Evolutionary conservation across 1,140 invertebrate species (phyloP), one percentile per base, ranked within the genome.

Genomic region (Pseudobourletiella spinata): DNA sequence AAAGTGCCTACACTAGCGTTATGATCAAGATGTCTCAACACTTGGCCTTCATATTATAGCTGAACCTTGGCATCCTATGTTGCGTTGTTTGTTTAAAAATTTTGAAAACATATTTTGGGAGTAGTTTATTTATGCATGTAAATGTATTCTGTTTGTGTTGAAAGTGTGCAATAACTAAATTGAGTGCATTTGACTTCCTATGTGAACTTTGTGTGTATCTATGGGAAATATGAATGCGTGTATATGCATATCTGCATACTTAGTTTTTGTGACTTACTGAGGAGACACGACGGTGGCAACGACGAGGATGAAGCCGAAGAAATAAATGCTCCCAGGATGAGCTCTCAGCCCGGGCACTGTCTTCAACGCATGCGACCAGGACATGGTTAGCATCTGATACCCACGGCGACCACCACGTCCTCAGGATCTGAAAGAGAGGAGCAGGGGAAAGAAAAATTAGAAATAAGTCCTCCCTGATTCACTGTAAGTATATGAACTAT

Each of bases 231-330:
- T 3, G 6, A 52, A 26, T 26, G 24, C 22, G 6, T 6, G 24
- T 46, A 46, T 4, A 46, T 20, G n/a, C 4, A 46, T 4, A 11
- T 46, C 35, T n/a, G 35, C n/a, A 11, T 39, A 39, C 11, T 39
- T 11, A 39, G 35, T 11, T n/a, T 39, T 11, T n/a, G 22, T 22
- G 20, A 63, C 61, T 55, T 50, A 63, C 56, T 63, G 56, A 52
- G 55, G 56, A 30, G 61, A 63, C 6, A 58, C 30, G 30, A 58
- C 54, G n/a, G 29, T 43, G 22, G 46, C 39, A 11, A 58, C 14
- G 30, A 63, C 32, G 29, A 63, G n/a, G 11, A 63, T 28, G n/a
- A 63, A 11, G 18, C 61, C 61, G 2, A 63, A 15, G 28, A 63
- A 52, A 32, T 57, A 57, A 28, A 63, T 42, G 29, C 54, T 58